Percentiles rank a stretch among this genome's conserved stretches.
phyloP scores from a whole-genome alignment of 2,113 vertebrate genomes.

The Cyprinodon brontotheroides region DNA sequence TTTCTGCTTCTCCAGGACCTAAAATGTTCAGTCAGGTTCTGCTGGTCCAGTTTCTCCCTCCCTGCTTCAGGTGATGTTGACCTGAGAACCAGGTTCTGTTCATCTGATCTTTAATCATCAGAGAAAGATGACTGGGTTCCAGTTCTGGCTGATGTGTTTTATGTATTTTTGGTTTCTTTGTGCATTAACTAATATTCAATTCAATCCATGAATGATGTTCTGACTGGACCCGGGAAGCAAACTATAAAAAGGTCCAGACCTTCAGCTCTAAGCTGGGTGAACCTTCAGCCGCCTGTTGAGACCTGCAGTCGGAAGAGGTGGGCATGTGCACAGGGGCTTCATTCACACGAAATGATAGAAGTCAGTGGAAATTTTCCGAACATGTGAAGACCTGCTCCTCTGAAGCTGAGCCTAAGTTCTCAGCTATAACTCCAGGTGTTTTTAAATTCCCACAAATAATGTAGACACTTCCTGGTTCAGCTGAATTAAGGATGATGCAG shows the following conservation, averaged over 20 bases:
- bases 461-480: not conserved
- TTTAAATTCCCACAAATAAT: conserved; percentile 9
- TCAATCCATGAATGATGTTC: not conserved
- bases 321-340: not conserved
- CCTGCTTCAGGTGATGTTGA: no score
- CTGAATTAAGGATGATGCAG: not conserved
- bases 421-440: not conserved
- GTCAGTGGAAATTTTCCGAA: conserved; percentile 36
- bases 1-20: no score
- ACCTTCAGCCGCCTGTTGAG: conserved; percentile 12
- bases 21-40: no score
- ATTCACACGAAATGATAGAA: not conserved
- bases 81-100: not conserved
- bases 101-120: not conserved
- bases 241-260: not conserved
- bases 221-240: not conserved
- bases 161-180: not conserved
- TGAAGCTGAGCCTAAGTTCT: not conserved
- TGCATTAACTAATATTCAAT: no score
- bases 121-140: not conserved
- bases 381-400: conserved; percentile 39
- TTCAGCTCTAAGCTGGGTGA: not conserved
- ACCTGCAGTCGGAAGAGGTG: conserved; percentile 20
- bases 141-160: not conserved
- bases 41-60: no score